Base-by-base conservation (phyloP, 2,113 vertebrate species). In the Coptodon bakossiorum region DNA sequence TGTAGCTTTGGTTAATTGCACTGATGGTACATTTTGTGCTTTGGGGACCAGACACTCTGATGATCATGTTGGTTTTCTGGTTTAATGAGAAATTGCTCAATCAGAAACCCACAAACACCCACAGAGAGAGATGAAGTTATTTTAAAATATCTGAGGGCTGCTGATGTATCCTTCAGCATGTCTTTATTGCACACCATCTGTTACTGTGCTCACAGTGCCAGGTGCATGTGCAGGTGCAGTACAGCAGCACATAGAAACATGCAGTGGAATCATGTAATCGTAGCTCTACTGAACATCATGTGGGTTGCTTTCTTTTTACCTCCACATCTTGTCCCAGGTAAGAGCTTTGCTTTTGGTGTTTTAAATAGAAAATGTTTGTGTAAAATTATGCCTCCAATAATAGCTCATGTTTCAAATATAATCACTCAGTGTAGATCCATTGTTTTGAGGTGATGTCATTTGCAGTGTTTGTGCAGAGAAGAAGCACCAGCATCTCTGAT, bases 391-490 rank as follows among this genome's bases (percentile, higher is more conserved):
- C 61, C 6, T 3, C 17, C 31, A 3, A 36, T 7, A 4, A 63
- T 36, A 36, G 0, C 0, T 29, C 16, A 0, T 63, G 0, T 36
- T 66, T 36, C 59, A 63, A 36, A 36, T 63, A 63, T 0, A 36
- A 66, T 19, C 0, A 61, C 7, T 0, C 0, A 61, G 54, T 24
- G 53, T 56, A 7, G 4, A 29, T 59, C 0, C 1, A 56, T 56
- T 0, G 0, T 63, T 17, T 11, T 34, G 8, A 34, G 8, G 0
- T 63, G 59, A 0, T 11, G 17, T 36, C 6, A 63, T 63, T 2
- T 63, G 3, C 17, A 63, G 61, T 38, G 0, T 38, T 66, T 66
- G 34, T 66, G 31, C 0, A 38, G 34, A n/a, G 34, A 66, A 66
- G 31, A 38, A 38, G 4, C 1, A n/a, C 17, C 0, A 38, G 17